phyloP scores from a whole-genome alignment of 1,140 invertebrate species.

The Lepidurus couesii region DNA sequence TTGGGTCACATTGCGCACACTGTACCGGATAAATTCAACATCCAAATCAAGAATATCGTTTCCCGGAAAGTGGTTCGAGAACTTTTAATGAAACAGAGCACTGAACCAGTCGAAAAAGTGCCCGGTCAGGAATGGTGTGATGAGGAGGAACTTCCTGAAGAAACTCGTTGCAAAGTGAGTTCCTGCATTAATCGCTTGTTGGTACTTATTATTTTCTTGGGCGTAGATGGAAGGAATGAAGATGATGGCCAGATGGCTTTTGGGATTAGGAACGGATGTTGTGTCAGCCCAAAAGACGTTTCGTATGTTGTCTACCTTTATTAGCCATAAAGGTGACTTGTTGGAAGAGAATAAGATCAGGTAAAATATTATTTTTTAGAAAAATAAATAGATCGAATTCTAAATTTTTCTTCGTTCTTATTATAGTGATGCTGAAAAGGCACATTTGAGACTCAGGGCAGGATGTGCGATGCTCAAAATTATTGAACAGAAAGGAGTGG shows the following conservation, averaged over 20 bases:
- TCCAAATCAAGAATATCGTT: slow-evolving; percentile 87
- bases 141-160: slow-evolving; percentile 79
- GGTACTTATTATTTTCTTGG: too few species aligned
- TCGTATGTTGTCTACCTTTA: slow-evolving; percentile 81
- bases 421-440: slow-evolving; percentile 82
- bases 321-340: slow-evolving; percentile 82
- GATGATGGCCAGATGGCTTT: slow-evolving; percentile 89
- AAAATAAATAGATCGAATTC: slow-evolving; percentile 4
- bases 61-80: slow-evolving; percentile 91
- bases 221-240: slow-evolving; percentile 76
- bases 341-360: slow-evolving; percentile 52
- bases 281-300: slow-evolving; percentile 90
- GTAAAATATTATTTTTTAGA: slow-evolving; percentile 43
- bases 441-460: slow-evolving; percentile 81
- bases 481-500: slow-evolving; percentile 90
- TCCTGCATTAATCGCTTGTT: too few species aligned
- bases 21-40: slow-evolving; percentile 73
- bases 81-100: slow-evolving; percentile 59
- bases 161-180: slow-evolving; percentile 79
- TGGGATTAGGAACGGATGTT: slow-evolving; percentile 81
- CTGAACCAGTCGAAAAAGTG: slow-evolving; percentile 20
- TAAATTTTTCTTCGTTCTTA: slow-evolving; percentile 25
- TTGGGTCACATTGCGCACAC: slow-evolving; percentile 84
- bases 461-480: slow-evolving; percentile 94
- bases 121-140: slow-evolving; percentile 72